phyloP scores from a whole-genome alignment of 2,113 vertebrate genomes.

The Atrichornis clamosus region DNA sequence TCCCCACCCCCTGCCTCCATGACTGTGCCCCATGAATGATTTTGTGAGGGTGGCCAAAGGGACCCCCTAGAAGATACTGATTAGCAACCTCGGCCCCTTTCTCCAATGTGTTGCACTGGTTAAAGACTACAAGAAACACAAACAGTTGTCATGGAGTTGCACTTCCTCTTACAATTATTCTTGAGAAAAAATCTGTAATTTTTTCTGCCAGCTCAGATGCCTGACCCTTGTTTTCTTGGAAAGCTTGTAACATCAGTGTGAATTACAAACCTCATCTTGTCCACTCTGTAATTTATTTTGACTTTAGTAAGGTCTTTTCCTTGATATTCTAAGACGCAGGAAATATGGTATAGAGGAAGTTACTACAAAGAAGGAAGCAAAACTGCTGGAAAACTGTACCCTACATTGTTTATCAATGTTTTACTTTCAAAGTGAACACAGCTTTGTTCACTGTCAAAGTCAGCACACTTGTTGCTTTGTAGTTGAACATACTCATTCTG shows the following conservation, averaged over 20 bases:
- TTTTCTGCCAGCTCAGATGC: constrained; percentile 15
- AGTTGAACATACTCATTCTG: not conserved
- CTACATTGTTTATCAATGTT: not conserved
- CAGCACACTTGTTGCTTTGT: not conserved
- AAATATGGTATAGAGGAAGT: constrained; percentile 43
- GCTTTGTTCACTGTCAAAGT: not conserved
- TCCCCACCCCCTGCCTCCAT: fast-evolving
- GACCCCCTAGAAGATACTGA: not conserved
- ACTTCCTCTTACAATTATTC: constrained; percentile 23
- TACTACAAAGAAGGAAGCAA: constrained; percentile 33
- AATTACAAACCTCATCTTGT: constrained; percentile 24
- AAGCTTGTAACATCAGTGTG: constrained; percentile 17
- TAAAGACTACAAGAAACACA: not conserved
- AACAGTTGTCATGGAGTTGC: constrained; percentile 30
- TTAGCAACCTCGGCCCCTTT: not conserved
- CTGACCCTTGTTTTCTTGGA: constrained; percentile 18
- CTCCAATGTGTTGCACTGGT: not conserved
- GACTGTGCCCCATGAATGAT: not conserved
- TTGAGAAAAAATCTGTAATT: not conserved
- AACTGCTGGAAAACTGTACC: constrained; percentile 33
- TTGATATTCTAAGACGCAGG: constrained; percentile 35
- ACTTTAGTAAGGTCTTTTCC: constrained; percentile 42
- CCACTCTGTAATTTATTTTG: constrained; percentile 46
- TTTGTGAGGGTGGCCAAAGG: not conserved
- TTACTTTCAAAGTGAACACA: not conserved